Conservation (phyloP, 2,113 vertebrate genomes). For the Ginglymostoma cirratum region DNA sequence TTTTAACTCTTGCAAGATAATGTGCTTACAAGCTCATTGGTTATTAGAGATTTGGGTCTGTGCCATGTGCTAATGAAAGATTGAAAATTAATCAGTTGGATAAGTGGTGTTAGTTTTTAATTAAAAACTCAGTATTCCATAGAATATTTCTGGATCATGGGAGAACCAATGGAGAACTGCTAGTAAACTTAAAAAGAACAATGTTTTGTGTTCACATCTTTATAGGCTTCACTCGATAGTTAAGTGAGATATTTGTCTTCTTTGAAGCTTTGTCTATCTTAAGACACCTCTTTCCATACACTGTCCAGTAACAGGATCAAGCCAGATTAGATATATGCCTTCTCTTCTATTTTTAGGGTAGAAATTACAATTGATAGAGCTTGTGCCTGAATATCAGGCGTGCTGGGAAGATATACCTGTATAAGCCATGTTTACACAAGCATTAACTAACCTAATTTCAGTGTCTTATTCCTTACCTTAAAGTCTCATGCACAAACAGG, state of each 20-base stretch:
- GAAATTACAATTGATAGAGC: neutral
- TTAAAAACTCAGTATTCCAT: neutral
- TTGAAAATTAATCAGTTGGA: neutral
- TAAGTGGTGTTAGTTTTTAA: neutral
- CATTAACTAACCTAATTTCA: neutral
- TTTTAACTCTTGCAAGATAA: neutral
- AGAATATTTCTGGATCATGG: neutral
- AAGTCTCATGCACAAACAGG: neutral
- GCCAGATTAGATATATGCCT: neutral
- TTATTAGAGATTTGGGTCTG: neutral
- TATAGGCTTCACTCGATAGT: neutral
- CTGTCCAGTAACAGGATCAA: neutral
- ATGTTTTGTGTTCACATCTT: neutral
- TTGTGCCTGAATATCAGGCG: neutral
- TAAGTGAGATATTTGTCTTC: neutral
- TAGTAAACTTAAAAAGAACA: neutral
- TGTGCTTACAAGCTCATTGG: neutral
- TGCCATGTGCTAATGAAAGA: neutral
- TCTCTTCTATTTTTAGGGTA: neutral
- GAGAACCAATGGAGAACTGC: neutral
- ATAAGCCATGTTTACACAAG: neutral
- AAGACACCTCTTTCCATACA: neutral
- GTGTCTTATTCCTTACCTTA: neutral
- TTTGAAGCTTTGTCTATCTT: neutral
- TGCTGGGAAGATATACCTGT: neutral